These are phyloP conservation scores for Pinctada fucata DNA, from an alignment of 2,888 invertebrate genomes.

Conservation along the genomic window DNA sequence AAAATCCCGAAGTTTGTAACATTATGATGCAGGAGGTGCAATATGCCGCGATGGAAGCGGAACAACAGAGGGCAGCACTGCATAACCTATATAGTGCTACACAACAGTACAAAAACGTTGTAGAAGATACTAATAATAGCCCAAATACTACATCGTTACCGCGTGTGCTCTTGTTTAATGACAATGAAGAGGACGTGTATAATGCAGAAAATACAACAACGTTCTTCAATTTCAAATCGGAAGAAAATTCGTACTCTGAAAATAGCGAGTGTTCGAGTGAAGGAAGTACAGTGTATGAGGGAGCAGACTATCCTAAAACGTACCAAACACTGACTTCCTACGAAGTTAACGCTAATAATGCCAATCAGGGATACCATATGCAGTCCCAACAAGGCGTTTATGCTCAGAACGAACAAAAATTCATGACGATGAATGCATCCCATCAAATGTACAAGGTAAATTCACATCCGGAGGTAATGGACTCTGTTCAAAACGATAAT, in stretches of 20 bases:
- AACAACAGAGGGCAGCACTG: conserved; percentile 54
- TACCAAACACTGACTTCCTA: conserved; percentile 51
- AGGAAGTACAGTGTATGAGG: conserved; percentile 47
- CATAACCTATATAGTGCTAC: conserved; percentile 43
- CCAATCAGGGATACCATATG: conserved; percentile 44
- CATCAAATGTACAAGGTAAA: conserved; percentile 83
- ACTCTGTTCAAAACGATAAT: conserved; percentile 49
- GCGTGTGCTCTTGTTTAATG: conserved; percentile 63
- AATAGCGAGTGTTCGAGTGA: conserved; percentile 75
- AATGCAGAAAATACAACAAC: conserved; percentile 63
- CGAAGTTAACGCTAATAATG: conserved; percentile 39
- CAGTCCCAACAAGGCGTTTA: conserved; percentile 29
- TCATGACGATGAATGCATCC: conserved; percentile 78
- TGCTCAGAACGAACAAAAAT: conserved; percentile 38
- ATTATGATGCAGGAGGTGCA: conserved; percentile 74
- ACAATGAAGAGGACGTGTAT: conserved; percentile 69
- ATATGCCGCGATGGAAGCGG: conserved; percentile 57
- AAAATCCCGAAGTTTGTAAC: conserved; percentile 73
- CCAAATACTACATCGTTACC: conserved; percentile 23
- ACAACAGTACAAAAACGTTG: conserved; percentile 41
- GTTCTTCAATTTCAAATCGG: conserved; percentile 70
- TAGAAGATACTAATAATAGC: conserved; percentile 36
- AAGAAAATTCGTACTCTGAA: conserved; percentile 75
- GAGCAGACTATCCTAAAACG: conserved; percentile 55
- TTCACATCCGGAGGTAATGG: conserved; percentile 82